Base-by-base conservation (phyloP, 2,797 vertebrate species). In the Sibirionetta formosa region DNA sequence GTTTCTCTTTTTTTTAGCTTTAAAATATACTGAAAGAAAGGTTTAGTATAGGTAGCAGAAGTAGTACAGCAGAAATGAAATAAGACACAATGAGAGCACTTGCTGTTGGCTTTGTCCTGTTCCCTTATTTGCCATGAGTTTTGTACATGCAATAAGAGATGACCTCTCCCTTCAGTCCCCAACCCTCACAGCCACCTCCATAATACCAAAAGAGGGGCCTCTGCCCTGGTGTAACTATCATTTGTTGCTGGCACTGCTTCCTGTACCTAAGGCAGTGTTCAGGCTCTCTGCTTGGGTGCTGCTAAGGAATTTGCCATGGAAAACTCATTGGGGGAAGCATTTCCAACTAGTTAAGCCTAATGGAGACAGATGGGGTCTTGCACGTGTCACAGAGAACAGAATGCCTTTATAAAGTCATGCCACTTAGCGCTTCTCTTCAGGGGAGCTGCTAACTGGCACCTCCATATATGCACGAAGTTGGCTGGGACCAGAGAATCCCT, bases 341-440 rank as follows among this genome's bases (percentile, higher is more conserved):
- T 44, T 84, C 20, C 33, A 33, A 85, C 61, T 50, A 42, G 50
- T 70, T 73, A 68, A 68, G 50, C 63, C 65, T 38, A 33, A 54
- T 56, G 84, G 88, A 95, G 88, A 83, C 58, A 93, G 88, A 70
- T 11, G 23, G 86, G 69, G 23, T 70, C 53, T 51, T 0, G 1
- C 51, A 46, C 5, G 3, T 72, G 72, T 76, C 76, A 20, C 24
- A 48, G 84, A 38, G 73, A 83, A 17, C 23, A 87, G 46, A 86
- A 87, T 82, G 83, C 48, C 95, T 83, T 93, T 92, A 91, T 92
- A 90, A 96, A 95, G 65, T 63, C 86, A 91, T 65, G 24, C 81
- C 46, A 31, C 36, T 81, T 33, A 0, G 10, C 54, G 48, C 36
- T 42, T 17, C 71, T 88, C 86, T 94, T 79, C 31, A 44, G 73